Conservation (phyloP, 2,113 vertebrate species). For the Prunella fulvescens region DNA sequence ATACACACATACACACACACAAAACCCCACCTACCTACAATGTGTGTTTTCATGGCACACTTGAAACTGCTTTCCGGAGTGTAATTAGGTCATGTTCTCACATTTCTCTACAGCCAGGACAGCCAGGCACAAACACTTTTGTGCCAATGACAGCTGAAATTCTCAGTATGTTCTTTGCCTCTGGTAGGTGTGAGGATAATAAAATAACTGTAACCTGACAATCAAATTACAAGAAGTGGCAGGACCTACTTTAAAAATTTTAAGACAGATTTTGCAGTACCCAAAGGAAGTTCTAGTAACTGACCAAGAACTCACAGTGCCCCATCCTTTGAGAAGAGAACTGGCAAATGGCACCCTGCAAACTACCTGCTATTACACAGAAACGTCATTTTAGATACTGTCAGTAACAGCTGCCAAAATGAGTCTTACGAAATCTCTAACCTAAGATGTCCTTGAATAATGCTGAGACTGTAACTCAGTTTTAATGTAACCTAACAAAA, state of each 20-base stretch:
- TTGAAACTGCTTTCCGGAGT: not conserved
- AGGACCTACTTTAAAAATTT: not conserved
- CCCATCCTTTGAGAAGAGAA: not conserved
- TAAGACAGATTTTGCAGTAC: not conserved
- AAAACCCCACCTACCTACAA: rapidly evolving
- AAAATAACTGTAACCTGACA: not conserved
- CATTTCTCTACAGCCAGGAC: not conserved
- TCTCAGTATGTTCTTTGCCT: not conserved
- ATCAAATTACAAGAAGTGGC: not conserved
- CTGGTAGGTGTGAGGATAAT: not conserved
- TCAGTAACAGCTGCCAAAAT: not conserved
- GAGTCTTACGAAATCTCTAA: not conserved
- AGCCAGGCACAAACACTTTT: not conserved
- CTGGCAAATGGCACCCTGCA: not conserved
- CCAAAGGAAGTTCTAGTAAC: not conserved
- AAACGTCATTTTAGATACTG: not conserved
- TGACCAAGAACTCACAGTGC: not conserved
- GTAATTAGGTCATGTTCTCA: not conserved
- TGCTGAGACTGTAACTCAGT: not conserved
- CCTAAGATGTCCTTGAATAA: not conserved
- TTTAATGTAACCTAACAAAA: not conserved
- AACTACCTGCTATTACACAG: not conserved
- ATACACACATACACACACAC: too few species aligned
- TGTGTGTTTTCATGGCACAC: not conserved
- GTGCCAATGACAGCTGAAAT: not conserved